Evolutionary conservation across 2,113 vertebrate genomes (phyloP).

Genomic region (Grammomys surdaster): DNA sequence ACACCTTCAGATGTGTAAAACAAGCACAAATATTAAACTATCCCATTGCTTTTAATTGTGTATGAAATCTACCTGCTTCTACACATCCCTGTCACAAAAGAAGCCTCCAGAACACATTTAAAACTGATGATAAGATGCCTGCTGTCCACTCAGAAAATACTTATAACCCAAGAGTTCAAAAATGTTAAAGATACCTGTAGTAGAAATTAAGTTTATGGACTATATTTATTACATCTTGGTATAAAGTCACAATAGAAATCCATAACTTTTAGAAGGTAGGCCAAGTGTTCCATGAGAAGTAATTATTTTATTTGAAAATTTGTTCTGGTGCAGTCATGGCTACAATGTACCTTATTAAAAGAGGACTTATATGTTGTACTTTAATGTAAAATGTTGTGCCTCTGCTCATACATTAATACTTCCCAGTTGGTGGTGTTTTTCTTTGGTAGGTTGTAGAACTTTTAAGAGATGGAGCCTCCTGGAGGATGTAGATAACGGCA

Average conservation of each 20-base stretch:
- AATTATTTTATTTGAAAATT: slow-evolving; percentile 7
- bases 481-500: not conserved
- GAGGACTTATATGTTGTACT: not conserved
- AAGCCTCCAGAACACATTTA: not conserved
- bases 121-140: not conserved
- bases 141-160: not conserved
- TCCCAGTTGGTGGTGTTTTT: not conserved
- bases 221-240: not conserved
- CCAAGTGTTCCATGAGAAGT: not conserved
- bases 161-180: not conserved
- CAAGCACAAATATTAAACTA: not conserved
- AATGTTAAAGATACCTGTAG: not conserved
- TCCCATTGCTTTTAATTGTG: not conserved
- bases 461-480: not conserved
- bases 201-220: not conserved
- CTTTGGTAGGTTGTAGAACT: not conserved
- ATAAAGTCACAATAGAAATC: not conserved
- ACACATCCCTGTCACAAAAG: not conserved
- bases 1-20: not conserved
- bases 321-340: not conserved
- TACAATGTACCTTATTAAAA: not conserved
- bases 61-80: not conserved
- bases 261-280: not conserved
- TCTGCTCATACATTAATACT: not conserved
- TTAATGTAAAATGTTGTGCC: not conserved